phyloP scores from a whole-genome alignment of 2,113 vertebrate genomes.

The Bostrychus sinensis region DNA sequence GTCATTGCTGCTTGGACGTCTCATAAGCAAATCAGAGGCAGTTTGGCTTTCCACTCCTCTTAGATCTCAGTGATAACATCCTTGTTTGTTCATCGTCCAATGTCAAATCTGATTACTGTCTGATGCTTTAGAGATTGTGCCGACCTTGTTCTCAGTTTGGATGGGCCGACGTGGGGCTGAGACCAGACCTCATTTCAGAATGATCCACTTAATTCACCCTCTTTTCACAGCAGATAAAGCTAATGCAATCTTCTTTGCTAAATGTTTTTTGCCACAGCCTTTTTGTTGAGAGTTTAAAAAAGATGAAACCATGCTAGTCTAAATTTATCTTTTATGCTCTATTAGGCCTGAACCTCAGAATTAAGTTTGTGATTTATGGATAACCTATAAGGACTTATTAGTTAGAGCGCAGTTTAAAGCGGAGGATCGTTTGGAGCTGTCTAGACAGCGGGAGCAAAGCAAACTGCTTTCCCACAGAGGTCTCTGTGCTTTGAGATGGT shows the following conservation, averaged over 20 bases:
- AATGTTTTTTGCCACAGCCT: constrained; percentile 14
- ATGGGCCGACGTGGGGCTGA: constrained; percentile 7
- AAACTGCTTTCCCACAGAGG: constrained; percentile 23
- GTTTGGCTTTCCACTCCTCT: constrained; percentile 6
- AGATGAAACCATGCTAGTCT: constrained; percentile 24
- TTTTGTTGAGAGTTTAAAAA: constrained; percentile 36
- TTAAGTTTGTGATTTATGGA: constrained; percentile 52
- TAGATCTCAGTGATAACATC: constrained; percentile 20
- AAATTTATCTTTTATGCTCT: constrained; percentile 29
- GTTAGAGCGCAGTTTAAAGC: constrained; percentile 45
- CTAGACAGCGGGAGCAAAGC: constrained; percentile 43
- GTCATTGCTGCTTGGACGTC: background rate
- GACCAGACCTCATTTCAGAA: constrained; percentile 17
- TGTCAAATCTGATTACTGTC: constrained; percentile 37
- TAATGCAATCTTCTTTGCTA: constrained; percentile 12
- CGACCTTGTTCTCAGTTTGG: constrained; percentile 26
- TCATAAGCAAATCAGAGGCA: constrained; percentile 18
- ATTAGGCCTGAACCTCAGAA: constrained; percentile 40
- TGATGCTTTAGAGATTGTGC: constrained; percentile 8
- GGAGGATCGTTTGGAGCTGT: constrained; percentile 46
- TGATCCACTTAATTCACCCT: constrained; percentile 11
- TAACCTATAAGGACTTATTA: constrained; percentile 51
- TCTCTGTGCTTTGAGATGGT: constrained; percentile 36
- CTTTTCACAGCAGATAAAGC: constrained; percentile 22
- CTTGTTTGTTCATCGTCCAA: constrained; percentile 22